Evolutionary conservation across 2,797 vertebrate genomes (phyloP).

Genomic region (Sebastes baramenuke): DNA sequence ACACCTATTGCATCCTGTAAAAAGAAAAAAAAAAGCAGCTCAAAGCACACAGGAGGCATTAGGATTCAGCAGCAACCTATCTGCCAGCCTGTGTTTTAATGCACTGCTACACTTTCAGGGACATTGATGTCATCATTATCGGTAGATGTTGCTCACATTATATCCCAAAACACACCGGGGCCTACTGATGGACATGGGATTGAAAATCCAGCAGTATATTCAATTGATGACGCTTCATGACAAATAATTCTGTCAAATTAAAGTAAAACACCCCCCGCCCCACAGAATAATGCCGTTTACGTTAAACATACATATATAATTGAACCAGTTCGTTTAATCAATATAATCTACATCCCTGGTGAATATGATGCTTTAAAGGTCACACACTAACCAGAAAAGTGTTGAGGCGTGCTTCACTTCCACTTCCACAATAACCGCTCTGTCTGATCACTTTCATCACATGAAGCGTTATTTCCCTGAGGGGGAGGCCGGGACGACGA

Average conservation of each 20-base stretch:
- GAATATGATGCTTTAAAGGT: background rate
- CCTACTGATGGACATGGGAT: constrained; percentile 31
- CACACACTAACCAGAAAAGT: background rate
- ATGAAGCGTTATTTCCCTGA: constrained; percentile 5
- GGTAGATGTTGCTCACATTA: constrained; percentile 29
- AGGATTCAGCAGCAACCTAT: constrained; percentile 67
- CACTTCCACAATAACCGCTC: background rate
- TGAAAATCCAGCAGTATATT: constrained; percentile 31
- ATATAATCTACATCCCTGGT: background rate
- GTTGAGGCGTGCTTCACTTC: background rate
- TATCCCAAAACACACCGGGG: constrained; percentile 8
- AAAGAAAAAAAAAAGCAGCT: constrained; percentile 65
- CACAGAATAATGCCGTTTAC: background rate
- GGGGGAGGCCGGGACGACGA: constrained; percentile 33
- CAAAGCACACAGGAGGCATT: constrained; percentile 61
- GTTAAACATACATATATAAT: background rate
- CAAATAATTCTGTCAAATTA: constrained; percentile 6
- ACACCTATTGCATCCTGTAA: constrained; percentile 80
- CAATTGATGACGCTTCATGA: constrained; percentile 6
- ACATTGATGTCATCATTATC: constrained; percentile 35
- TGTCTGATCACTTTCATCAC: constrained; percentile 24
- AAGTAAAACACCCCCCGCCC: background rate
- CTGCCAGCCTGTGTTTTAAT: constrained; percentile 51
- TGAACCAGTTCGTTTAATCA: background rate
- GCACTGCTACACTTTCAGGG: constrained; percentile 48